Percentiles rank a stretch among this genome's conserved stretches.
Evolutionary conservation across 2,113 vertebrate species (phyloP).

Genomic region (Lichenostomus cassidix): DNA sequence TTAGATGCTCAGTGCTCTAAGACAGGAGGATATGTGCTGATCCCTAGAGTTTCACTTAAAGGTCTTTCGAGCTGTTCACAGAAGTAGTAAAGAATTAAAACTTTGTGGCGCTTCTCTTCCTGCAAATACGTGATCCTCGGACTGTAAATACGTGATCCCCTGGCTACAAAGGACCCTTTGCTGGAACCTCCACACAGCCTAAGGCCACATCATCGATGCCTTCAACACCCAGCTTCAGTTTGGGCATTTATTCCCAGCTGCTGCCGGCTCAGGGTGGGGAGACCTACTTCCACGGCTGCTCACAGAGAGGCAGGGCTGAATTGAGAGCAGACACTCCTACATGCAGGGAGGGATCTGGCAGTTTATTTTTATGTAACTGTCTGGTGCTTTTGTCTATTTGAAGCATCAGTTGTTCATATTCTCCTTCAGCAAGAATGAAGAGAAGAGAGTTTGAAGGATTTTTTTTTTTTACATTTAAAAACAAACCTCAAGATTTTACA

Average conservation of each 20-base stretch:
- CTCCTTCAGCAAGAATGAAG: neutral
- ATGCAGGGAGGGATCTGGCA: neutral
- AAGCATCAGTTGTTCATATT: neutral
- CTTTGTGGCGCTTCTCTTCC: neutral
- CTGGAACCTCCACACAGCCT: neutral
- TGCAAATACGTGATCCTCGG: too few species aligned
- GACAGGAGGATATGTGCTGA: neutral
- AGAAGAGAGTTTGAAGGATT: neutral
- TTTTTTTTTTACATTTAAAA: neutral
- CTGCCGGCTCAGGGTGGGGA: neutral
- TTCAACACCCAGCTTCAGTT: neutral
- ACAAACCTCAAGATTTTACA: neutral
- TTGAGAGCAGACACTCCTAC: constrained; percentile 17
- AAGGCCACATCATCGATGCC: neutral
- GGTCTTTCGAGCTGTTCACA: neutral
- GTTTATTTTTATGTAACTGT: constrained; percentile 49
- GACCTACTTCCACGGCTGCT: neutral
- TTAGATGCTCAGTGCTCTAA: neutral
- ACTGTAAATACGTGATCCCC: too few species aligned
- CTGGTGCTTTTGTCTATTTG: constrained; percentile 33
- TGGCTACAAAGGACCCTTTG: neutral
- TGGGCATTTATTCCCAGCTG: neutral
- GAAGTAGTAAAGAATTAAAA: neutral
- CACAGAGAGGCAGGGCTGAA: neutral
- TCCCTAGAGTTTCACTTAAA: neutral